These are phyloP conservation scores for Chascanopsetta lugubris DNA, from an alignment of 2,113 vertebrate genomes.

Conservation along the genomic window DNA sequence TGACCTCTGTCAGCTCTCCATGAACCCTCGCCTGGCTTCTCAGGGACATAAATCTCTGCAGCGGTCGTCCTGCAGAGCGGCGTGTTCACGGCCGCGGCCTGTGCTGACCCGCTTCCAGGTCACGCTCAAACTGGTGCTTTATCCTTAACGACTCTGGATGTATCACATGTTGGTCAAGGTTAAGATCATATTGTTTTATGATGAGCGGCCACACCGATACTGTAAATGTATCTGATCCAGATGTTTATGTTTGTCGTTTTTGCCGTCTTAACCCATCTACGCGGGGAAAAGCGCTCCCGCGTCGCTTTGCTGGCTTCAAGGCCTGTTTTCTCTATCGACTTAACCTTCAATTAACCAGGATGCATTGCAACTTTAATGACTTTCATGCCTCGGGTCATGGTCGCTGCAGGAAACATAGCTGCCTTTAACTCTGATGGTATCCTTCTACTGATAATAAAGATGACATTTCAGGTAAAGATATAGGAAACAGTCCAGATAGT, in stretches of 20 bases:
- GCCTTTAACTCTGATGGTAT: slow-evolving; percentile 40
- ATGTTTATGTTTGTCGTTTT: slow-evolving; percentile 40
- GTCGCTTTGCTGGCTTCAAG: slow-evolving; percentile 42
- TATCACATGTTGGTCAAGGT: slow-evolving; percentile 48
- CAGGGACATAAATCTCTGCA: slow-evolving; percentile 72
- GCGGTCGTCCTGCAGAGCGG: slow-evolving; percentile 54
- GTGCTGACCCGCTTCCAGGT: slow-evolving; percentile 37
- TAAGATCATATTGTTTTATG: slow-evolving; percentile 48
- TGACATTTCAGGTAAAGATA: slow-evolving; percentile 57
- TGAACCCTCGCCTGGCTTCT: slow-evolving; percentile 65
- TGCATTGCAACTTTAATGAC: slow-evolving; percentile 54
- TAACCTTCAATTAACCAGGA: slow-evolving; percentile 70
- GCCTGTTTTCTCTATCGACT: slow-evolving; percentile 59
- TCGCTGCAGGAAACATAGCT: slow-evolving; percentile 42
- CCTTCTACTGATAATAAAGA: slow-evolving; percentile 51
- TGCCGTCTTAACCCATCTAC: slow-evolving; percentile 28
- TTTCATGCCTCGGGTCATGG: slow-evolving; percentile 59
- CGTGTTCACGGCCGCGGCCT: slow-evolving; percentile 50
- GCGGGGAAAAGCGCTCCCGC: slow-evolving; percentile 9
- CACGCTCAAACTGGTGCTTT: slow-evolving; percentile 35
- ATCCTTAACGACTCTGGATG: slow-evolving; percentile 12
- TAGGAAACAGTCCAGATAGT: slow-evolving; percentile 39
- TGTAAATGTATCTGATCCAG: slow-evolving; percentile 39
- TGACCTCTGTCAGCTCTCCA: slow-evolving; percentile 56
- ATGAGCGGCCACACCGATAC: slow-evolving; percentile 32